Conservation (phyloP, 1,140 invertebrate species). For the Pogonomyrmex californicus region DNA sequence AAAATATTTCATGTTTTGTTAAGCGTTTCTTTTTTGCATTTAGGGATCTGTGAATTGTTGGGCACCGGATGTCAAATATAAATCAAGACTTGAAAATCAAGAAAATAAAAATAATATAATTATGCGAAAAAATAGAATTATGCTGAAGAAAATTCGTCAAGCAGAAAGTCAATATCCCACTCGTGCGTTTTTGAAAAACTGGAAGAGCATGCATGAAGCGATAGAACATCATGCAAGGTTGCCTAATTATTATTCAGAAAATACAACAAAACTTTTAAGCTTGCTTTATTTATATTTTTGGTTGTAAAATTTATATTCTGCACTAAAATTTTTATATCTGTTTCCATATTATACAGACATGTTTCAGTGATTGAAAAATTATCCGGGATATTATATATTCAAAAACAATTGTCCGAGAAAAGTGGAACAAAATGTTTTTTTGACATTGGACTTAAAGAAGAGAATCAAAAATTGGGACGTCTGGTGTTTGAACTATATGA, state of each 20-base stretch:
- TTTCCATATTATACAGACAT: conserved; percentile 8
- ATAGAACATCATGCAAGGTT: conserved; percentile 6
- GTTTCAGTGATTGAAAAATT: conserved; percentile 21
- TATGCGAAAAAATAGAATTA: conserved; percentile 69
- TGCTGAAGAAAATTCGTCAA: conserved; percentile 70
- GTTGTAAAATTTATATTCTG: background rate
- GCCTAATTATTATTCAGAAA: background rate
- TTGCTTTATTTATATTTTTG: background rate
- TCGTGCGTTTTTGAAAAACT: conserved; percentile 67
- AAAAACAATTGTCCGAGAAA: conserved; percentile 20
- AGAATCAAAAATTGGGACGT: conserved; percentile 83
- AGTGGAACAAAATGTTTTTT: conserved; percentile 80
- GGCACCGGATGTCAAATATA: conserved; percentile 65
- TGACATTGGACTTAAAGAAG: conserved; percentile 79
- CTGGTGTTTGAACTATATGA: conserved; percentile 89
- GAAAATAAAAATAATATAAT: conserved; percentile 55
- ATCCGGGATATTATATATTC: background rate
- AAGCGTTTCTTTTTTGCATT: conserved; percentile 12
- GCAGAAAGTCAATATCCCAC: conserved; percentile 69
- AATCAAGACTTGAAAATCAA: conserved; percentile 33
- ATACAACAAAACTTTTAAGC: background rate
- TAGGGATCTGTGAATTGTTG: conserved; percentile 81
- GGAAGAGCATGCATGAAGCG: conserved; percentile 68
- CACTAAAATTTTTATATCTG: background rate
- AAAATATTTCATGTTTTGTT: background rate